Percentiles rank a stretch among this genome's conserved stretches.
phyloP scores from a whole-genome alignment of 2,888 invertebrate species.

The Ischnus inquisitorius region DNA sequence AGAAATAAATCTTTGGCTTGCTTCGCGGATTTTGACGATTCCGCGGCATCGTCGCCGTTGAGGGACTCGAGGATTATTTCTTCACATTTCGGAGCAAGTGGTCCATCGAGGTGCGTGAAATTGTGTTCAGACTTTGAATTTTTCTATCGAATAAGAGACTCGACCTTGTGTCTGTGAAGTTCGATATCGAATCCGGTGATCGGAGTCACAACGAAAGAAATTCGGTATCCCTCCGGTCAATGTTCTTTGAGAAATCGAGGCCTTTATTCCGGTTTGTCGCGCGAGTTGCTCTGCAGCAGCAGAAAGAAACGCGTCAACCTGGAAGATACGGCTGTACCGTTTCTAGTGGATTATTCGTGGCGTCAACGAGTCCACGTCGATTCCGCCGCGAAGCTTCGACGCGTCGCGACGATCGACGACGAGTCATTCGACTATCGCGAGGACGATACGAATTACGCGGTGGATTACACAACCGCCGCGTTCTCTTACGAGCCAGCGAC shows the following conservation, averaged over 20 bases:
- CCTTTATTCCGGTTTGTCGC: neutral
- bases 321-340: slow-evolving; percentile 48
- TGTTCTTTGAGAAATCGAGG: neutral
- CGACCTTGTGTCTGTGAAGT: neutral
- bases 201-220: no score
- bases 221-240: neutral
- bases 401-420: neutral
- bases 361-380: slow-evolving; percentile 7
- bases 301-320: slow-evolving; percentile 36
- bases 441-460: slow-evolving; percentile 28
- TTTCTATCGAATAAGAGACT: neutral
- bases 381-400: neutral
- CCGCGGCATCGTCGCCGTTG: neutral
- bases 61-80: slow-evolving; percentile 36
- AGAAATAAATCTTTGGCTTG: slow-evolving; percentile 38
- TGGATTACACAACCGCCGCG: slow-evolving; percentile 49
- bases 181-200: no score
- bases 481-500: slow-evolving; percentile 38
- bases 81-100: neutral
- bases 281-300: slow-evolving; percentile 25
- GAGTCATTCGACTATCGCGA: slow-evolving; percentile 10
- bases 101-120: neutral
- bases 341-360: slow-evolving; percentile 35
- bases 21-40: slow-evolving; percentile 3
- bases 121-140: neutral